Conservation (phyloP, 92 coral and sea anemone genomes). For the Zoanthus sociatus region DNA sequence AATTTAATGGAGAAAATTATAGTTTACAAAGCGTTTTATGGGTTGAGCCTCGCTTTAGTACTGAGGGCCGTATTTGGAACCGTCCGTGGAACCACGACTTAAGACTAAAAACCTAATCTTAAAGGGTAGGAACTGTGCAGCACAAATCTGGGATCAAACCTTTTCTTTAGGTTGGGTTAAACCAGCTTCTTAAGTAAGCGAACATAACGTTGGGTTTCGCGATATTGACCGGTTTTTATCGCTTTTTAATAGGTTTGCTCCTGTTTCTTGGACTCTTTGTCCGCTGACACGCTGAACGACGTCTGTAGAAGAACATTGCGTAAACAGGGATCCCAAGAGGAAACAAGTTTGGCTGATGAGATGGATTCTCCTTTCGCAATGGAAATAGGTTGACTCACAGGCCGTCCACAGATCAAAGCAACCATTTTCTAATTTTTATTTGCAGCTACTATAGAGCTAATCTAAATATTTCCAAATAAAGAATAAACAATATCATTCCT, state of each 20-base stretch:
- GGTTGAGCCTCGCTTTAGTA: too few species aligned
- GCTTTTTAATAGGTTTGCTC: constrained; percentile 66
- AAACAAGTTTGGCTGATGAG: constrained; percentile 52
- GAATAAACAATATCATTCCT: constrained; percentile 8
- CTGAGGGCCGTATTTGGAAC: too few species aligned
- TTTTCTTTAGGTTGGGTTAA: too few species aligned
- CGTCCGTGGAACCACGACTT: too few species aligned
- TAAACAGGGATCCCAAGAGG: constrained; percentile 81
- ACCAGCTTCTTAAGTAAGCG: neutral
- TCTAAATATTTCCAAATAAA: constrained; percentile 19
- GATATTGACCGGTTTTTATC: neutral
- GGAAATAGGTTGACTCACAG: constrained; percentile 63
- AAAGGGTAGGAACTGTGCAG: too few species aligned
- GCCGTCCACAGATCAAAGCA: neutral
- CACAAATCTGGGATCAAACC: too few species aligned
- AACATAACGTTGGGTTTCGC: neutral
- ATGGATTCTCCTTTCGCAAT: constrained; percentile 61
- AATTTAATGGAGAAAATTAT: too few species aligned
- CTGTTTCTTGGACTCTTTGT: constrained; percentile 73
- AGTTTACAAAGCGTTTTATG: too few species aligned
- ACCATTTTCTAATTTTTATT: constrained; percentile 6
- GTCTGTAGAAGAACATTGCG: constrained; percentile 81
- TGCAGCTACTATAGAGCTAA: neutral
- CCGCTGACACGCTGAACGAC: constrained; percentile 77
- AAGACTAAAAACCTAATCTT: too few species aligned